Base-by-base conservation (phyloP, 2,888 invertebrate genomes). In the Syrphus vitripennis region DNA sequence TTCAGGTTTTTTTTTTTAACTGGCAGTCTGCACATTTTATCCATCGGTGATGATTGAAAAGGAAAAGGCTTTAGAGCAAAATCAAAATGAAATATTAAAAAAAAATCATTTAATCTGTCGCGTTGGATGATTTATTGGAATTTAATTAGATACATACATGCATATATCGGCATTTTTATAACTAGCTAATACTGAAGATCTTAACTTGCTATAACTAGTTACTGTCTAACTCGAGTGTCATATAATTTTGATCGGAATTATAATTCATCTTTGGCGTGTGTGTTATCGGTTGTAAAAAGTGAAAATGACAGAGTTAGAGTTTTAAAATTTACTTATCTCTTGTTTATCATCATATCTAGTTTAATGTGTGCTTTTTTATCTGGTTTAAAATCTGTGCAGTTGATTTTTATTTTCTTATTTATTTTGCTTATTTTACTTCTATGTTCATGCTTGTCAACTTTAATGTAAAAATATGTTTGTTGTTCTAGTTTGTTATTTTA, bases 1-100 rank as follows among this genome's bases (percentile, higher is more conserved):
- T 69, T 70, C 86, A 74, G 82, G 82, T 86, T 81, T 86, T 72
- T 37, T 24, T 63, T 29, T 57, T n/a, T n/a, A n/a, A n/a, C 21
- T 71, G 21, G 21, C 45, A 24, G 42, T 67, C 63, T 26, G 34
- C 50, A 75, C n/a, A 26, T 45, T 42, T 29, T 59, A 6, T 4
- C n/a, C 14, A n/a, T n/a, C n/a, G n/a, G n/a, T n/a, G 50, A 50
- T 48, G 37, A 24, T 45, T 45, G 24, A 59, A 57, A 70, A 48
- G 55, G 19, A 71, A 34, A 69, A 69, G 59, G 34, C 45, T 55
- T 63, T 75, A 19, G 72, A 31, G 40, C 40, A 29, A 75, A 70
- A 55, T 48, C 16, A 48, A 67, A 31, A 21, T 4, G 5, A 29
- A 48, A 45, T 26, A n/a, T n/a, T n/a, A 48, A 5, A 24, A 48